Base-by-base conservation (phyloP, 2,797 vertebrate genomes). In the Peromyscus attwateri region DNA sequence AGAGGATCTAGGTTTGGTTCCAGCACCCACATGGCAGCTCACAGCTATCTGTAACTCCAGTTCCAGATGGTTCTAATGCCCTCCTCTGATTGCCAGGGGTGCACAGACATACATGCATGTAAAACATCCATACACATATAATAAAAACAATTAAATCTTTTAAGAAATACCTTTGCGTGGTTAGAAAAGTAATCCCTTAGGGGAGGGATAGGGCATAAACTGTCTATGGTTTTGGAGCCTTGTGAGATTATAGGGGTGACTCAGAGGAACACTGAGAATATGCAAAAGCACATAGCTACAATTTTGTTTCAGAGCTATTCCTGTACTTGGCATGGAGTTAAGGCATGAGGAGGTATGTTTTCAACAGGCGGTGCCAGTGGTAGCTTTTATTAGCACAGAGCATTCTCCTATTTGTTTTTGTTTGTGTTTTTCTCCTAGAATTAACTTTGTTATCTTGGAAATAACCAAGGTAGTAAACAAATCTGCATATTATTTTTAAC, bases 371-470 rank as follows among this genome's bases (percentile, higher is more conserved):
- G 27, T 71, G 34, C 19, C 76, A 40, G 29, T 46, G 43, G 64
- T 52, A 64, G 19, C 60, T 91, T 89, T 88, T 60, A 73, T 16
- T 37, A 94, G n/a, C 40, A 57, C 46, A 87, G 68, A 57, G 13
- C 21, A 70, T 85, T 62, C 55, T 12, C 89, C 49, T 49, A 11
- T 46, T 91, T 90, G 60, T 21, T 64, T 19, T 1, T 83, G n/a
- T 68, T 34, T 84, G 87, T 85, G 5, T 76, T 96, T 91, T 92
- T 40, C 25, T 95, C 16, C 43, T 94, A 52, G 9, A 88, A 4
- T 66, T 70, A 81, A 62, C 19, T 73, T 94, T 82, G 1, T 13
- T 88, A 37, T 95, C 81, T 96, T 82, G 19, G 57, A 93, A 88
- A 81, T 0, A 94, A 62, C 8, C 27, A 95, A 64, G 37, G 76